These are phyloP conservation scores for human DNA, from an alignment of 2,113 vertebrate species.

Conservation along the genomic window GRCh38 chr13:53220001-53220500, in stretches of 20 bases:
- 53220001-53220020: neutral
- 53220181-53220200: neutral
- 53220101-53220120: neutral
- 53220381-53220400: neutral
- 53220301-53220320: neutral
- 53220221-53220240: neutral
- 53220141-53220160: neutral
- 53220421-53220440: neutral
- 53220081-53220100: neutral
- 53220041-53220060: neutral
- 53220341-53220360: neutral
- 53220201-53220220: neutral
- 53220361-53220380: neutral
- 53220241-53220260: neutral
- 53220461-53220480: neutral
- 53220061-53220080: neutral
- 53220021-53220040: neutral
- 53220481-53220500: neutral
- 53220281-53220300: neutral
- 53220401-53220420: neutral
- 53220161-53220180: neutral
- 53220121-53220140: neutral
- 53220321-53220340: neutral
- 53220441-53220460: neutral
- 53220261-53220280: neutral